Evolutionary conservation across 2,797 vertebrate species (phyloP), one percentile per base, ranked within the genome.

Genomic region (Calcarius lapponicus): DNA sequence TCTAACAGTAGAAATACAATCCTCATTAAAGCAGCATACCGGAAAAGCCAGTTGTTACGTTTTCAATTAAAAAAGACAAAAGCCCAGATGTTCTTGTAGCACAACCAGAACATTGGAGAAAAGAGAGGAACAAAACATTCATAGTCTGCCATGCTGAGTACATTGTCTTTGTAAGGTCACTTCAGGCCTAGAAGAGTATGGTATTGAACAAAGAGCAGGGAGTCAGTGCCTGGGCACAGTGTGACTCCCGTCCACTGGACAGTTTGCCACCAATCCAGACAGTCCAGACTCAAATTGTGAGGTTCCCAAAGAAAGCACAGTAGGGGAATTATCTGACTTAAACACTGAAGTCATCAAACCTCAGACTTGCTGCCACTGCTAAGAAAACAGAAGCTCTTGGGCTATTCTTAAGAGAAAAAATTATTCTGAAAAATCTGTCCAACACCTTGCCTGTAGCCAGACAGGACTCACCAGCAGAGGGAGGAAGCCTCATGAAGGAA

Each of bases 121-220:
- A 73, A 90, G 54, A 88, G 82, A 91, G 53, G 73, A 93, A 93
- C 86, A 85, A 58, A 94, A 97, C 95, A 96, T 96, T 96, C 93
- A 80, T n/a, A 54, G 83, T 73, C 81, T 95, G 84, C 95, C 93
- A 79, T 64, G 88, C 93, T 31, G 1, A 71, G 91, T 79, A 82
- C 83, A 64, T 95, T 57, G 12, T 93, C 93, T 86, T 82, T 70
- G 62, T 97, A 97, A 97, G 97, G 97, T 97, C 97, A 97, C 97
- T 97, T 97, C 93, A 94, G 96, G 97, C 96, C 96, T 95, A 57
- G 42, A 80, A 92, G 86, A 75, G 80, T 69, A 62, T 3, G 67
- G 60, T 76, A 65, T 65, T 1, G 0, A 94, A 75, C 62, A 70
- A 66, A 62, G 64, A 84, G 80, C 10, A 1, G 25, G 57, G 67